These are phyloP conservation scores for Cyanoliseus patagonus DNA, from an alignment of 2,113 vertebrate genomes.

Conservation along the genomic window DNA sequence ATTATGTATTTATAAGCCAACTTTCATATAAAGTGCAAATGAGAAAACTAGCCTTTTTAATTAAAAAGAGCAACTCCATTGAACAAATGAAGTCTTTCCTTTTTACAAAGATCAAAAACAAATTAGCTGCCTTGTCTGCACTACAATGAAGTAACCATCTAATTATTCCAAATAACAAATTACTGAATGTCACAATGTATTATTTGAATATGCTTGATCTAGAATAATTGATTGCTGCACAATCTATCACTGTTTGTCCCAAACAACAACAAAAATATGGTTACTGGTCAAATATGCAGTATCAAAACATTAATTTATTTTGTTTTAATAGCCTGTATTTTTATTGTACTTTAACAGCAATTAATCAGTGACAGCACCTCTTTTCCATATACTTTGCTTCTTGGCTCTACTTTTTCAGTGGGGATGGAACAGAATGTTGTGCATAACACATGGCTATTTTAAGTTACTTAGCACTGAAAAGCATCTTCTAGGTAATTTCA, in stretches of 20 bases:
- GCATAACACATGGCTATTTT: conserved; percentile 35
- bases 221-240: conserved; percentile 70
- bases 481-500: conserved; percentile 15
- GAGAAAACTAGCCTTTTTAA: conserved; percentile 71
- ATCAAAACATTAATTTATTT: conserved; percentile 71
- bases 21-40: conserved; percentile 61
- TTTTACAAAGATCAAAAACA: conserved; percentile 73
- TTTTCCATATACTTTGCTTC: conserved; percentile 57
- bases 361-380: conserved; percentile 66
- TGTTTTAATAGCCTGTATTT: conserved; percentile 66
- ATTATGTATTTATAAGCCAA: conserved; percentile 63
- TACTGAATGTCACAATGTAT: conserved; percentile 68
- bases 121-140: conserved; percentile 69
- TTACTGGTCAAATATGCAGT: conserved; percentile 59
- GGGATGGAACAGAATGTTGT: conserved; percentile 22
- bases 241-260: conserved; percentile 65
- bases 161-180: conserved; percentile 76
- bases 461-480: conserved; percentile 1
- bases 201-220: conserved; percentile 71
- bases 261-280: conserved; percentile 55
- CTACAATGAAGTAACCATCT: conserved; percentile 72
- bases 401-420: conserved; percentile 34
- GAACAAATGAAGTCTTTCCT: conserved; percentile 72
- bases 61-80: conserved; percentile 69
- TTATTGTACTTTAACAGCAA: conserved; percentile 68